These are phyloP conservation scores for Trileptium ribeirensis DNA, from an alignment of 2,888 invertebrate species.

Conservation along the genomic window DNA sequence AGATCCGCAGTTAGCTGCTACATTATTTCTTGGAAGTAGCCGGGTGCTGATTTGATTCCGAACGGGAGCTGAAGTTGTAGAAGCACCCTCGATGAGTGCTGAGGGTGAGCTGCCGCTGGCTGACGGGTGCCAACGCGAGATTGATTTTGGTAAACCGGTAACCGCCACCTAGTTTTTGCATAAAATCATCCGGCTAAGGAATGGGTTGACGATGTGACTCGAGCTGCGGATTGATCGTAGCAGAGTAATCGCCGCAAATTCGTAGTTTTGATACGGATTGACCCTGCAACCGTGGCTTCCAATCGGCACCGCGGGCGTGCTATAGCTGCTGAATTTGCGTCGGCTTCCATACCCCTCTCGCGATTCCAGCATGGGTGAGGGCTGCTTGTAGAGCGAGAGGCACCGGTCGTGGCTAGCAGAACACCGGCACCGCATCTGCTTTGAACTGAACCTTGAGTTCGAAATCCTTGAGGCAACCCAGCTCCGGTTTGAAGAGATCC, in stretches of 20 bases:
- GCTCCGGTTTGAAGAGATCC: background rate
- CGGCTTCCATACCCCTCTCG: background rate
- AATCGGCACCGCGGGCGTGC: background rate
- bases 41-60: background rate
- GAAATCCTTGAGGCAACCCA: background rate
- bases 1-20: background rate
- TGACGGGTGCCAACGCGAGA: background rate
- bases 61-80: background rate
- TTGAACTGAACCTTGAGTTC: background rate
- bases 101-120: background rate
- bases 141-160: background rate
- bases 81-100: background rate
- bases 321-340: background rate
- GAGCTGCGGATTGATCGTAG: background rate
- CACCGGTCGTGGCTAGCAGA: background rate
- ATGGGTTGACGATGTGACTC: background rate
- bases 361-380: background rate
- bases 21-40: background rate
- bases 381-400: background rate
- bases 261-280: background rate
- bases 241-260: no score
- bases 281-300: background rate
- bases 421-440: background rate
- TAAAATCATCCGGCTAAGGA: background rate
- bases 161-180: background rate